A percentile compares a stretch with the other conserved stretches of the same genome.
These are phyloP conservation scores for Eleutherodactylus coqui DNA, from an alignment of 2,797 vertebrate species.

Conservation along the genomic window DNA sequence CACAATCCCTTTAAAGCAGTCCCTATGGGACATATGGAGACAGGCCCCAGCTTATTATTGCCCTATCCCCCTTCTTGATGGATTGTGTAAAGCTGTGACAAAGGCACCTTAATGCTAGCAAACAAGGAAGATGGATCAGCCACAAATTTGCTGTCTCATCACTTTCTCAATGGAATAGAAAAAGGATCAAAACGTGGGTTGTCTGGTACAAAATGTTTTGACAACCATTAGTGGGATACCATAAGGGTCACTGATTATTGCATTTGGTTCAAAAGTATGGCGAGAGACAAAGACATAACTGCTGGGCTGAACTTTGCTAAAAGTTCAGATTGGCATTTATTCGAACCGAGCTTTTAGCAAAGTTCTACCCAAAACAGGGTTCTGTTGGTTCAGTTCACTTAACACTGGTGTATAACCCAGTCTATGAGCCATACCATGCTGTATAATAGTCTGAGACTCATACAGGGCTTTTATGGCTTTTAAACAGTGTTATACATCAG, in stretches of 20 bases:
- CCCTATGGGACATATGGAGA: not conserved
- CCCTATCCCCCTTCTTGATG: not conserved
- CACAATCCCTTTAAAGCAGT: not conserved
- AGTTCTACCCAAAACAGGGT: too few relatives aligned
- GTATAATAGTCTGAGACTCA: too few relatives aligned
- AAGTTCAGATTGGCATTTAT: too few relatives aligned
- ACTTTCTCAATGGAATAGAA: not conserved
- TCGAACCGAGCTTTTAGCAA: too few relatives aligned
- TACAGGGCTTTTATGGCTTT: too few relatives aligned
- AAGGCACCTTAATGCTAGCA: not conserved
- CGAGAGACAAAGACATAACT: not conserved
- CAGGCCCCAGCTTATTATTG: not conserved
- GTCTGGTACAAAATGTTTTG: not conserved
- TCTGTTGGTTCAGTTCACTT: too few relatives aligned
- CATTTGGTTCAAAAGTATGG: too few relatives aligned
- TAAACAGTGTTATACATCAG: too few relatives aligned
- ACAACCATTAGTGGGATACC: not conserved
- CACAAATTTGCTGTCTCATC: not conserved
- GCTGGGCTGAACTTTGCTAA: too few relatives aligned
- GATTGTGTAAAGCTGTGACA: not conserved
- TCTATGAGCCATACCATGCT: too few relatives aligned
- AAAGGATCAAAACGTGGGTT: not conserved
- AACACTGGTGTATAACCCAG: too few relatives aligned
- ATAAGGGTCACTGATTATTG: not conserved
- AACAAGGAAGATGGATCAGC: not conserved